A percentile compares a stretch with the other conserved stretches of the same genome.
Conservation (phyloP, 2,888 invertebrate genomes). For the Brachyopa scutellaris region DNA sequence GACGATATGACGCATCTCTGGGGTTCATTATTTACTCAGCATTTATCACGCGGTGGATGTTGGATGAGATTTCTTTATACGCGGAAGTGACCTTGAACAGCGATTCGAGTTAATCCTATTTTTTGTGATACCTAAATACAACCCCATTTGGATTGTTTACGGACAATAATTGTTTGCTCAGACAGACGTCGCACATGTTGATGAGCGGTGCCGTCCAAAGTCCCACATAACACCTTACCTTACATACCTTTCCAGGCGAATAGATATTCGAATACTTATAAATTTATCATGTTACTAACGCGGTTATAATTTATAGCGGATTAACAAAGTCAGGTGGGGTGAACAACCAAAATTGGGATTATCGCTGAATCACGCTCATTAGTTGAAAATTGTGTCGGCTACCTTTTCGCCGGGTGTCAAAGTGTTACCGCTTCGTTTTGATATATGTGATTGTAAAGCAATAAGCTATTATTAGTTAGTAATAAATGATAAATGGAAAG, state of each 20-base stretch:
- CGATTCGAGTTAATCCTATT: background rate
- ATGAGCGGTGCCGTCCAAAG: background rate
- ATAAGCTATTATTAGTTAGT: conserved; percentile 1
- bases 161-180: background rate
- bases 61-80: no score
- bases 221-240: conserved; percentile 1
- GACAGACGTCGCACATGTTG: conserved; percentile 2
- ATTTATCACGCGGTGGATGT: no score
- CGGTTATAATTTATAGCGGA: conserved; percentile 27
- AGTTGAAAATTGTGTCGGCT: background rate
- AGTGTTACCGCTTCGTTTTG: background rate
- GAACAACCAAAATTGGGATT: conserved; percentile 20
- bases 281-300: conserved; percentile 8
- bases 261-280: background rate
- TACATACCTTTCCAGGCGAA: background rate
- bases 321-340: conserved; percentile 15
- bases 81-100: conserved; percentile 51
- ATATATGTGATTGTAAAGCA: background rate
- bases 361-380: conserved; percentile 27
- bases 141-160: background rate
- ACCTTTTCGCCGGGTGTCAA: background rate
- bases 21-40: background rate
- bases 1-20: conserved; percentile 4
- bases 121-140: no score
- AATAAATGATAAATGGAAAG: no score